Evolutionary conservation across 2,888 invertebrate species (phyloP).

Genomic region (Boloria selene): DNA sequence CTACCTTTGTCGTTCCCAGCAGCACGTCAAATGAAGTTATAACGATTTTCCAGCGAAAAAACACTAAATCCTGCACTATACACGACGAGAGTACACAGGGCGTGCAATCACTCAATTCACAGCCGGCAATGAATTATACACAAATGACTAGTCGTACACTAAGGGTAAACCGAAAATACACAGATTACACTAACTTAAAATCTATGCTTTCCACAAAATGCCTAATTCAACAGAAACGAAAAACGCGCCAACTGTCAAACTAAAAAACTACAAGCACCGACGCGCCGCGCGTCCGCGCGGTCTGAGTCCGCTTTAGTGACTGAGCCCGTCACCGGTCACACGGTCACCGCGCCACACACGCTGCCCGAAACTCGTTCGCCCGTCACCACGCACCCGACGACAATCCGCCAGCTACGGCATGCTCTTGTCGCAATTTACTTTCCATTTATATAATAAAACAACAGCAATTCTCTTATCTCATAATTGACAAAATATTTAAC

Average conservation of each 20-base stretch:
- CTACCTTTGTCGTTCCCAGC: constrained; percentile 66
- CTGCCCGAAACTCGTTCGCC: constrained; percentile 46
- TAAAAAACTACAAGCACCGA: constrained; percentile 82
- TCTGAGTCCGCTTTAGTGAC: constrained; percentile 79
- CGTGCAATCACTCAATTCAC: constrained; percentile 75
- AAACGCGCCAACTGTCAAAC: constrained; percentile 82
- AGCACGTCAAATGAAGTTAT: constrained; percentile 55
- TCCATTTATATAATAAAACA: constrained; percentile 70
- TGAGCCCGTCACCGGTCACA: constrained; percentile 53
- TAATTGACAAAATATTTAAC: constrained; percentile 74
- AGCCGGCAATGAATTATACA: constrained; percentile 72
- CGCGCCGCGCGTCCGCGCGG: constrained; percentile 76
- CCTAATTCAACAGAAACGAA: constrained; percentile 71
- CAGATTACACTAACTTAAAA: constrained; percentile 80
- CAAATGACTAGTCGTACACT: constrained; percentile 77
- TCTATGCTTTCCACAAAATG: constrained; percentile 78
- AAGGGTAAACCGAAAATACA: constrained; percentile 75
- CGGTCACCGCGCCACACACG: constrained; percentile 42
- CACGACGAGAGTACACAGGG: constrained; percentile 70
- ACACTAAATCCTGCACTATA: constrained; percentile 75
- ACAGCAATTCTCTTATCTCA: constrained; percentile 65
- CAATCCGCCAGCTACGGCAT: constrained; percentile 50
- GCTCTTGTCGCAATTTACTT: constrained; percentile 69
- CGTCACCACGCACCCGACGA: constrained; percentile 50
- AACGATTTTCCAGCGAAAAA: constrained; percentile 66